Conservation (phyloP, 2,113 vertebrate species). For the Xyliphius kryptos region DNA sequence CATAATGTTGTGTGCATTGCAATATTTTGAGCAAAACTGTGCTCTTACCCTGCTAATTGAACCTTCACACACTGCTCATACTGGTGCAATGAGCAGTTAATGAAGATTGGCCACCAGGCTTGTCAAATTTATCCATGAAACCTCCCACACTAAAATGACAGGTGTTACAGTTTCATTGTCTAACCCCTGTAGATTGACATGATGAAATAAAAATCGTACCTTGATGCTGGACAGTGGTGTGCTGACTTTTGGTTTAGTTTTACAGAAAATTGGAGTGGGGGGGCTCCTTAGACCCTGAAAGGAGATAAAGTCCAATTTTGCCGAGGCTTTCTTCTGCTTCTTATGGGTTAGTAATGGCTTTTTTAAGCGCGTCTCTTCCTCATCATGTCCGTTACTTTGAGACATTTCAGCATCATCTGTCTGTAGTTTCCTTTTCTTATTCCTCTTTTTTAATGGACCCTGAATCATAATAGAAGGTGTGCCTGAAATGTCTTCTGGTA, state of each 20-base stretch:
- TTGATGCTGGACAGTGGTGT: constrained; percentile 12
- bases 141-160: too few relatives aligned
- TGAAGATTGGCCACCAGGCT: too few relatives aligned
- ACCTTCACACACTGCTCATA: too few relatives aligned
- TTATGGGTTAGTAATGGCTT: constrained; percentile 9
- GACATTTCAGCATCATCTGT: constrained; percentile 34
- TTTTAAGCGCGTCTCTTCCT: not conserved
- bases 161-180: too few relatives aligned
- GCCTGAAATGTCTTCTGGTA: not conserved
- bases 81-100: too few relatives aligned
- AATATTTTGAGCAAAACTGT: too few relatives aligned
- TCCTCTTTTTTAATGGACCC: too few relatives aligned
- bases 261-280: constrained; percentile 74
- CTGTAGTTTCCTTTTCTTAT: constrained; percentile 53
- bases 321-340: constrained; percentile 22
- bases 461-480: not conserved
- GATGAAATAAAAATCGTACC: not conserved
- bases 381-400: not conserved
- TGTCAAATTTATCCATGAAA: too few relatives aligned
- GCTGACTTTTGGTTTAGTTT: constrained; percentile 47
- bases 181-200: too few relatives aligned
- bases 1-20: too few relatives aligned
- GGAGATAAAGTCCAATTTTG: constrained; percentile 59
- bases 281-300: constrained; percentile 57
- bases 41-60: too few relatives aligned